Percentiles rank a stretch among this genome's conserved stretches.
Conservation (phyloP, 2,888 invertebrate species). For the Coenonympha glycerion region DNA sequence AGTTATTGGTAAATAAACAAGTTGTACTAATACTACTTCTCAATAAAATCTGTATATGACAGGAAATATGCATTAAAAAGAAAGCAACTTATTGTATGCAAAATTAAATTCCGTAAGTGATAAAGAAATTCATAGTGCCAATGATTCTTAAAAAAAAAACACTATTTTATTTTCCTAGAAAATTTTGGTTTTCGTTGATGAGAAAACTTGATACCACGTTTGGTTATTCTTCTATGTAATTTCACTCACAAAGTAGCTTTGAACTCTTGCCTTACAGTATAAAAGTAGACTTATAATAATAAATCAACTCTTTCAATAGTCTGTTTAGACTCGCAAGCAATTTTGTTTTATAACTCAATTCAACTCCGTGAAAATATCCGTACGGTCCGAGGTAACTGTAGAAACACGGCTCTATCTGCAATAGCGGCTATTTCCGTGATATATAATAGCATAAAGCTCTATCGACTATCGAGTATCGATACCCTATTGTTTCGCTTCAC, state of each 20-base stretch:
- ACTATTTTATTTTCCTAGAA: too few relatives aligned
- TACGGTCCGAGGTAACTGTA: conserved; percentile 21
- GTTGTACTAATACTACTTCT: too few relatives aligned
- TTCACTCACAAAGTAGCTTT: neutral
- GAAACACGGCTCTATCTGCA: conserved; percentile 28
- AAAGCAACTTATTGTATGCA: too few relatives aligned
- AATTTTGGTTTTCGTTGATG: too few relatives aligned
- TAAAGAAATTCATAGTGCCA: too few relatives aligned
- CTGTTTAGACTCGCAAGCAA: conserved; percentile 15
- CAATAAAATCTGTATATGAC: too few relatives aligned
- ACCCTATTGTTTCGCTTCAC: conserved; percentile 34
- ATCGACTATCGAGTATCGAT: conserved; percentile 30
- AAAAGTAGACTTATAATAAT: neutral
- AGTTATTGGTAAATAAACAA: too few relatives aligned
- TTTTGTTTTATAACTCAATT: conserved; percentile 30
- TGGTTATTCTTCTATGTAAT: too few relatives aligned
- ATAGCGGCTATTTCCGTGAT: conserved; percentile 30
- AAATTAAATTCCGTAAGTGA: too few relatives aligned
- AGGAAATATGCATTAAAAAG: too few relatives aligned
- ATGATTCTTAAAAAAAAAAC: too few relatives aligned
- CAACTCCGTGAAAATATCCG: conserved; percentile 25
- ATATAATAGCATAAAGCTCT: conserved; percentile 31
- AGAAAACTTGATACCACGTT: too few relatives aligned
- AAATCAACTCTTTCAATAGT: neutral
- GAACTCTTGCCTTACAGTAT: neutral